A percentile compares a stretch with the other conserved stretches of the same genome.
phyloP scores from a whole-genome alignment of 2,113 vertebrate species.

The Turnix velox region DNA sequence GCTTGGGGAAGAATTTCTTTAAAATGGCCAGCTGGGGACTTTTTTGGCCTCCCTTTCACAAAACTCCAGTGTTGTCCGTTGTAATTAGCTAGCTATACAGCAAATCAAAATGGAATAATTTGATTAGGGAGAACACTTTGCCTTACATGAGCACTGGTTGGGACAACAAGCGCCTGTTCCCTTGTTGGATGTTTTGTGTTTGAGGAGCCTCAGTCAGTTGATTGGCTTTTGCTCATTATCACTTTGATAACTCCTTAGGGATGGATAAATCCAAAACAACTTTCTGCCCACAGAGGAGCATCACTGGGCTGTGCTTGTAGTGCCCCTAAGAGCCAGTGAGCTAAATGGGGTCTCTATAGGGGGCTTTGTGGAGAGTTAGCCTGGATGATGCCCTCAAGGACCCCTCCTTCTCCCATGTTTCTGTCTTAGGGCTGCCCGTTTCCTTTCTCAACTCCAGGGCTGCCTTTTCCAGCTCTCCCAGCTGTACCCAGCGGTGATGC shows the following conservation, averaged over 20 bases:
- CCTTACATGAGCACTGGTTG: rapidly evolving
- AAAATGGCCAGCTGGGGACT: not conserved
- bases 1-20: not conserved
- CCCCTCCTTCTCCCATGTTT: not conserved
- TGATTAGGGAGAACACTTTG: not conserved
- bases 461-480: not conserved
- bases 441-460: rapidly evolving
- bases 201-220: not conserved
- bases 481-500: rapidly evolving
- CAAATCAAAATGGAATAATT: not conserved
- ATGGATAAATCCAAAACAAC: not conserved
- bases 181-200: not conserved
- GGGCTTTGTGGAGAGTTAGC: not conserved
- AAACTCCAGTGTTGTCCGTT: not conserved
- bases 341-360: not conserved
- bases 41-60: not conserved
- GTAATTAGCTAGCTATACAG: not conserved
- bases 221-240: rapidly evolving
- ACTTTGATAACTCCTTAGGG: not conserved
- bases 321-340: not conserved
- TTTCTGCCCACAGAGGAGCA: not conserved
- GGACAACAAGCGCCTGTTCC: rapidly evolving
- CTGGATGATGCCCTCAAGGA: rapidly evolving
- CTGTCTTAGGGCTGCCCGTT: not conserved
- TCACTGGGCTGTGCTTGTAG: not conserved